Conservation (phyloP, 1,140 invertebrate genomes). For the Charaxes varanes region DNA sequence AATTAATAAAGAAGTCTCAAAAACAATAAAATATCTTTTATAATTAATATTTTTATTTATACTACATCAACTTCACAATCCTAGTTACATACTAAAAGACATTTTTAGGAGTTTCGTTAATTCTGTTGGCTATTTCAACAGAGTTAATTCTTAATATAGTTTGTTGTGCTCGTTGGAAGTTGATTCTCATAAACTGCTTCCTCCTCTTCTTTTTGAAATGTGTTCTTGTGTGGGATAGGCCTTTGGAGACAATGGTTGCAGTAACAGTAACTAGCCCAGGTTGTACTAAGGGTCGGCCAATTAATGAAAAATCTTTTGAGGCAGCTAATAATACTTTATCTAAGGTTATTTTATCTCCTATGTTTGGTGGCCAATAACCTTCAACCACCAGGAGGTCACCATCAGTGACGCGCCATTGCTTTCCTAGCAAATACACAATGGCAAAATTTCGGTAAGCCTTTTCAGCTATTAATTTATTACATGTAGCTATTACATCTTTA, state of each 20-base stretch:
- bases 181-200: constrained; percentile 85
- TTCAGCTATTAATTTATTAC: constrained; percentile 58
- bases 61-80: no score
- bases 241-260: constrained; percentile 93
- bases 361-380: constrained; percentile 87
- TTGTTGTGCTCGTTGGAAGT: constrained; percentile 81
- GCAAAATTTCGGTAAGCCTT: constrained; percentile 88
- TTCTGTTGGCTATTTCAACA: constrained; percentile 69
- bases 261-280: constrained; percentile 83
- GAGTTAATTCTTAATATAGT: constrained; percentile 85
- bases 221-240: constrained; percentile 87
- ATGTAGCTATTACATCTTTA: constrained; percentile 59
- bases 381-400: constrained; percentile 91
- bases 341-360: constrained; percentile 87
- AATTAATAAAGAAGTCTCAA: no score
- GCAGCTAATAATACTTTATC: constrained; percentile 93
- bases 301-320: constrained; percentile 88
- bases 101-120: constrained; percentile 54
- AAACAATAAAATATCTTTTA: constrained; percentile 5
- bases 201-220: constrained; percentile 83
- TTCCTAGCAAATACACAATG: constrained; percentile 86
- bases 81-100: constrained; percentile 29
- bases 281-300: constrained; percentile 88
- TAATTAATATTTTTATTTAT: constrained; percentile 3
- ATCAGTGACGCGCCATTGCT: constrained; percentile 91